A percentile compares a stretch with the other conserved stretches of the same genome.
Conservation (phyloP, 2,113 vertebrate genomes). For the Sakesphorus luctuosus region DNA sequence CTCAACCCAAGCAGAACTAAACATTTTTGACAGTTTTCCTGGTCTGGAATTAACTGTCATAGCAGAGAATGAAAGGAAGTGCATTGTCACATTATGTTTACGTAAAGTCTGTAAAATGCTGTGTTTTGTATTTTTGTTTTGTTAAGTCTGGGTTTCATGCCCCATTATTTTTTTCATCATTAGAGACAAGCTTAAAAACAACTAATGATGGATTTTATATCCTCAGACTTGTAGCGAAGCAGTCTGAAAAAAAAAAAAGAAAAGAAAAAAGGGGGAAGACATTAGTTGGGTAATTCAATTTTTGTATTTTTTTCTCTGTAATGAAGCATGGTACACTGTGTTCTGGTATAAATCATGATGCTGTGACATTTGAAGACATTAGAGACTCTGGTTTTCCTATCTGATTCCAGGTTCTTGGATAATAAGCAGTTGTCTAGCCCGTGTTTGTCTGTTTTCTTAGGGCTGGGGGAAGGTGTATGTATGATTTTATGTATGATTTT, state of each 20-base stretch:
- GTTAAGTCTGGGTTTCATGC: conserved; percentile 71
- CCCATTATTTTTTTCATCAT: conserved; percentile 84
- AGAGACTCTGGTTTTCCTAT: conserved; percentile 56
- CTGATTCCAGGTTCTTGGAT: conserved; percentile 54
- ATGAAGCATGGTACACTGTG: conserved; percentile 68
- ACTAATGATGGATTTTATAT: conserved; percentile 79
- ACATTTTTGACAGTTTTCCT: conserved; percentile 98
- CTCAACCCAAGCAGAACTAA: conserved; percentile 96
- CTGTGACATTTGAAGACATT: conserved; percentile 72
- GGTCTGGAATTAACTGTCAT: conserved; percentile 97
- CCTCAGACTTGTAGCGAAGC: conserved; percentile 41
- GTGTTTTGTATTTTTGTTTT: conserved; percentile 77
- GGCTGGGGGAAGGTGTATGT: background rate
- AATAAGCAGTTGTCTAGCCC: conserved; percentile 67
- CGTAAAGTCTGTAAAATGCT: conserved; percentile 79
- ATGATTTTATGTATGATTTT: background rate
- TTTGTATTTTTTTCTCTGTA: conserved; percentile 27
- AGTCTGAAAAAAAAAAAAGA: conserved; percentile 17
- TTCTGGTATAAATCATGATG: conserved; percentile 70
- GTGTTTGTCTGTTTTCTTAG: conserved; percentile 9
- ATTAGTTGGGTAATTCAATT: conserved; percentile 73
- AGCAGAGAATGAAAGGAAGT: conserved; percentile 91
- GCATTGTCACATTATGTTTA: conserved; percentile 92
- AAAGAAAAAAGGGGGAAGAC: background rate
- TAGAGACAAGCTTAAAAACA: conserved; percentile 80